phyloP scores from a whole-genome alignment of 2,797 vertebrate species.

The Phoeniculus purpureus region DNA sequence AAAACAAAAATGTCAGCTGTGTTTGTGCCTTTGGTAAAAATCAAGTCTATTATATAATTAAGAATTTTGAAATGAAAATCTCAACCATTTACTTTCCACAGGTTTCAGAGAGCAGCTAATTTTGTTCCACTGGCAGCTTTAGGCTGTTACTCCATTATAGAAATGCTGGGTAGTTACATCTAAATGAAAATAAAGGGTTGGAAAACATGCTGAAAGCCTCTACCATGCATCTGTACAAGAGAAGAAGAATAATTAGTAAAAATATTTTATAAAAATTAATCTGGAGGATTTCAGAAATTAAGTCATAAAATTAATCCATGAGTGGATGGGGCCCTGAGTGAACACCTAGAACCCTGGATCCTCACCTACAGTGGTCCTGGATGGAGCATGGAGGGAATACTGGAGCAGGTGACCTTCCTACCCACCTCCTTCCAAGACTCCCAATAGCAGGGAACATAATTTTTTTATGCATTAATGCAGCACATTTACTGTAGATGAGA shows the following conservation, averaged over 20 bases:
- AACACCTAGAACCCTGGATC: no score
- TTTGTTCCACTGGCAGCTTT: background rate
- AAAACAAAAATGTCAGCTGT: background rate
- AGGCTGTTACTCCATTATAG: background rate
- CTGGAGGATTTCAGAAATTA: background rate
- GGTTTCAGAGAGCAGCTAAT: background rate
- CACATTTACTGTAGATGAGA: conserved; percentile 37
- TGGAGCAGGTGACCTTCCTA: background rate
- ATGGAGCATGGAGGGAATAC: background rate
- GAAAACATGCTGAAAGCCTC: background rate
- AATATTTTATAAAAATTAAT: background rate
- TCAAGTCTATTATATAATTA: background rate
- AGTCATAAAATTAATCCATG: background rate
- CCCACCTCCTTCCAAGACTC: background rate
- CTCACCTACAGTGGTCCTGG: background rate
- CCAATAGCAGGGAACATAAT: background rate
- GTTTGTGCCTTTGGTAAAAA: background rate
- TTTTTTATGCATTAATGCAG: conserved; percentile 18
- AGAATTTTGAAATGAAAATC: background rate
- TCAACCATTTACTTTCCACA: background rate
- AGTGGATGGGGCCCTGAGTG: fast-evolving
- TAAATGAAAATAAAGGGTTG: background rate
- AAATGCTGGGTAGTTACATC: background rate
- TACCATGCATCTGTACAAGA: background rate
- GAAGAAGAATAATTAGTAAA: background rate